Percentiles rank a stretch among this genome's conserved stretches.
Conservation (phyloP, 2,888 invertebrate genomes). For the Dynastes tityus region DNA sequence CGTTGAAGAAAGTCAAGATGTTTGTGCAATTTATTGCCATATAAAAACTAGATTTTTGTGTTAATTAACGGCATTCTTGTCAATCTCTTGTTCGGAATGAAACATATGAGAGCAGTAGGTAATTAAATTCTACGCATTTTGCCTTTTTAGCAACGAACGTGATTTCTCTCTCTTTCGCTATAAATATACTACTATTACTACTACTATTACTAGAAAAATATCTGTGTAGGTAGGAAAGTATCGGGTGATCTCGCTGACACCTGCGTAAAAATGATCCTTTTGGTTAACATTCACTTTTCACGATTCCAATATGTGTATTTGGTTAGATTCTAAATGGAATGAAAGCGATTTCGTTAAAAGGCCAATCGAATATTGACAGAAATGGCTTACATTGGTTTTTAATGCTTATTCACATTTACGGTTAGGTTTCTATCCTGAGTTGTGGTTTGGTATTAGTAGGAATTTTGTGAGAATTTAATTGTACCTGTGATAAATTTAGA, state of each 20-base stretch:
- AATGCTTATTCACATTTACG: too few species aligned
- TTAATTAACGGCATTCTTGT: constrained; percentile 19
- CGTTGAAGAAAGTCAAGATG: background rate
- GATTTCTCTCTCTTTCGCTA: background rate
- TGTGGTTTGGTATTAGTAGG: too few species aligned
- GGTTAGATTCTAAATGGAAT: background rate
- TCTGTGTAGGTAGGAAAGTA: constrained; percentile 10
- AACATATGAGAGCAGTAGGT: background rate
- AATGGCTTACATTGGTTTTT: too few species aligned
- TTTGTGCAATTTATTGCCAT: constrained; percentile 2
- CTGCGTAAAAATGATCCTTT: constrained; percentile 4
- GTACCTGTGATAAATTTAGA: too few species aligned
- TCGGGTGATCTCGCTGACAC: background rate
- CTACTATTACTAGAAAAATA: background rate
- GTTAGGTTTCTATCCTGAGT: too few species aligned
- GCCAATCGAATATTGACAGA: too few species aligned
- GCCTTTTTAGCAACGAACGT: constrained; percentile 4
- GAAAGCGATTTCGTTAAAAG: too few species aligned
- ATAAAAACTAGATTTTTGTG: constrained; percentile 24
- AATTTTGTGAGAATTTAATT: too few species aligned
- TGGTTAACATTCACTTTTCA: constrained; percentile 21
- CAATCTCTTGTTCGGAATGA: constrained; percentile 5
- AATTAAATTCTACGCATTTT: constrained; percentile 20
- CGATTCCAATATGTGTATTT: background rate
- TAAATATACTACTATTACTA: too few species aligned